These are phyloP conservation scores for Laticauda laticaudata DNA, from an alignment of 2,113 vertebrate genomes.

Conservation along the genomic window DNA sequence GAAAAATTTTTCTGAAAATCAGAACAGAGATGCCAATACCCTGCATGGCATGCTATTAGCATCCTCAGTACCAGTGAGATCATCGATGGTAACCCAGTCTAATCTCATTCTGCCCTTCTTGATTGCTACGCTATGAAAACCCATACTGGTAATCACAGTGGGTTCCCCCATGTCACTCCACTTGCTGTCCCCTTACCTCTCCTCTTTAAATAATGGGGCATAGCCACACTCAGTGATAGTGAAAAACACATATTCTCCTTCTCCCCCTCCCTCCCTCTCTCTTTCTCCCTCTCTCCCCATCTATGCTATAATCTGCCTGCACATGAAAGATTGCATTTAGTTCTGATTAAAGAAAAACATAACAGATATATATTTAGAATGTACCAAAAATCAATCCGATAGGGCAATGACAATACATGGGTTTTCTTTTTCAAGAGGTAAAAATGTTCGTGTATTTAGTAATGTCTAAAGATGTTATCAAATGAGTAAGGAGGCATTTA, in stretches of 20 bases:
- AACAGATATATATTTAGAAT: not conserved
- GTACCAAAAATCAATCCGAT: not conserved
- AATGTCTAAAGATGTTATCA: not conserved
- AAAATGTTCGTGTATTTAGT: not conserved
- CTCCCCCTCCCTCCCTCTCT: fast-evolving
- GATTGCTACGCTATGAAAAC: not conserved
- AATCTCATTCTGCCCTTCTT: not conserved
- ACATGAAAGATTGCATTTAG: not conserved
- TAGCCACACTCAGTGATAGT: not conserved
- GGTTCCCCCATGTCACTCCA: not conserved
- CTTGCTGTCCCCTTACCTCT: not conserved
- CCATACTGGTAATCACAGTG: not conserved
- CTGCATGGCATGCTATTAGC: not conserved
- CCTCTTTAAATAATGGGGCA: not conserved
- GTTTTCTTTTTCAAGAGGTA: not conserved
- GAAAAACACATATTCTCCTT: not conserved
- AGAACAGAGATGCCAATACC: not conserved
- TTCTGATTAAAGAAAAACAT: not conserved
- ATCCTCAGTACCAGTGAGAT: not conserved
- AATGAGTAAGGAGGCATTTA: not conserved
- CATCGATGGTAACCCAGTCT: not conserved
- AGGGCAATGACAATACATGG: not conserved
- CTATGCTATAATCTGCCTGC: not conserved
- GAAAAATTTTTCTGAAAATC: not conserved
- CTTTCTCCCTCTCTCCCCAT: not conserved